These are phyloP conservation scores for Agrochola litura DNA, from an alignment of 2,888 invertebrate genomes.

Conservation along the genomic window DNA sequence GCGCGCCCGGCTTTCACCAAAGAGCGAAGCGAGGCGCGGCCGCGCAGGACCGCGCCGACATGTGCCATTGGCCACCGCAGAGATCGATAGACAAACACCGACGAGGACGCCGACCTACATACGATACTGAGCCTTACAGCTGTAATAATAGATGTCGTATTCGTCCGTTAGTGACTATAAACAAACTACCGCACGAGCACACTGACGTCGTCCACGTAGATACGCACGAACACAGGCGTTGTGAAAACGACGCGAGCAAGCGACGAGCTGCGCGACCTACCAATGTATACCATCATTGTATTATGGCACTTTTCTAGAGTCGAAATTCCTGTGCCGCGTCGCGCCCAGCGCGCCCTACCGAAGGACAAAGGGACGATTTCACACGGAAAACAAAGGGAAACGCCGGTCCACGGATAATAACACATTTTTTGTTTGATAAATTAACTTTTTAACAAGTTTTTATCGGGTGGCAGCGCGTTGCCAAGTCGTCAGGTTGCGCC, in stretches of 20 bases:
- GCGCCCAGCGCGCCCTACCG: conserved; percentile 85
- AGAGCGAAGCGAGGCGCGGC: conserved; percentile 82
- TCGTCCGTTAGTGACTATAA: conserved; percentile 87
- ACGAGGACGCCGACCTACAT: conserved; percentile 89
- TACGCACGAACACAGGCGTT: conserved; percentile 83
- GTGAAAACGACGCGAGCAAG: conserved; percentile 86
- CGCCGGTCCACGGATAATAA: conserved; percentile 82
- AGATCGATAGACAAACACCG: conserved; percentile 92
- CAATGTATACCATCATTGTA: conserved; percentile 85
- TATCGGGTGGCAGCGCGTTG: conserved; percentile 80
- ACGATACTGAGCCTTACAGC: conserved; percentile 84
- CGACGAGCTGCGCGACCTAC: conserved; percentile 82
- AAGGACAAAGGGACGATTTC: conserved; percentile 89
- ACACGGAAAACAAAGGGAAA: conserved; percentile 89
- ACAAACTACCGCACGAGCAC: conserved; percentile 90
- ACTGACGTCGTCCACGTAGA: conserved; percentile 83
- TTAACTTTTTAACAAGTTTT: conserved; percentile 79
- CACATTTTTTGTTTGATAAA: conserved; percentile 77
- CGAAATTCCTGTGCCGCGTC: conserved; percentile 87
- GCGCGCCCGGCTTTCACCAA: conserved; percentile 87
- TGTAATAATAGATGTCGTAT: conserved; percentile 80
- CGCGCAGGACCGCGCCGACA: conserved; percentile 90
- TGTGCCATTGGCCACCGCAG: conserved; percentile 91
- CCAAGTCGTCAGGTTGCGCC: conserved; percentile 80
- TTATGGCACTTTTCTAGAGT: conserved; percentile 89